A percentile compares a stretch with the other conserved stretches of the same genome.
Conservation (phyloP, 2,113 vertebrate species). For the Myrmecobius fasciatus region DNA sequence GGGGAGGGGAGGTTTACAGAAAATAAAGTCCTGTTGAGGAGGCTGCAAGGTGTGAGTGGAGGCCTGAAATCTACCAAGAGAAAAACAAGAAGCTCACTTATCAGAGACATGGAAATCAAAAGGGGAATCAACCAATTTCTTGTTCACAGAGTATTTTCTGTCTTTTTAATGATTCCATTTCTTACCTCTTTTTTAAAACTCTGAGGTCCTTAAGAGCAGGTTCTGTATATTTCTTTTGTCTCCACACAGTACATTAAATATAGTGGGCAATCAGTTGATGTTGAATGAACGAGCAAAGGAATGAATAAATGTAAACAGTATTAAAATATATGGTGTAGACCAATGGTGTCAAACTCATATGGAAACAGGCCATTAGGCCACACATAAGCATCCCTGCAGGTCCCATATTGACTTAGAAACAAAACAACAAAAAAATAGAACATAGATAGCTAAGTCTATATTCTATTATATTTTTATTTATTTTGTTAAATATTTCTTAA, state of each 20-base stretch:
- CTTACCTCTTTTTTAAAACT: neutral
- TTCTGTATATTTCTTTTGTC: neutral
- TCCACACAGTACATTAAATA: neutral
- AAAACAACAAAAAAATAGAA: no score
- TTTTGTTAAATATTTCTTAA: neutral
- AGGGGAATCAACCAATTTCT: neutral
- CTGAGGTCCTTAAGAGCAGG: neutral
- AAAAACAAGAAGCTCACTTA: neutral
- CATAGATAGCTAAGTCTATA: no score
- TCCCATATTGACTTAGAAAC: neutral
- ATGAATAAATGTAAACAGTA: neutral
- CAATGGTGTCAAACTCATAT: neutral
- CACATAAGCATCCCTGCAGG: neutral
- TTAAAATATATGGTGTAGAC: neutral
- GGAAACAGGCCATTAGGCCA: neutral
- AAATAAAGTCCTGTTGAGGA: neutral
- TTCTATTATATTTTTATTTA: no score
- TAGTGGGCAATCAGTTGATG: neutral
- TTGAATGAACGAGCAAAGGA: neutral
- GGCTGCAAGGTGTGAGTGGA: neutral
- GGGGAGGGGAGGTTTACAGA: no score
- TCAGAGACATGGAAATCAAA: neutral
- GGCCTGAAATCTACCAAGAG: neutral
- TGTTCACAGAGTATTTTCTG: neutral
- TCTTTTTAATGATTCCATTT: neutral